Conservation (phyloP, 2,888 invertebrate genomes). For the Eilema griseolum region DNA sequence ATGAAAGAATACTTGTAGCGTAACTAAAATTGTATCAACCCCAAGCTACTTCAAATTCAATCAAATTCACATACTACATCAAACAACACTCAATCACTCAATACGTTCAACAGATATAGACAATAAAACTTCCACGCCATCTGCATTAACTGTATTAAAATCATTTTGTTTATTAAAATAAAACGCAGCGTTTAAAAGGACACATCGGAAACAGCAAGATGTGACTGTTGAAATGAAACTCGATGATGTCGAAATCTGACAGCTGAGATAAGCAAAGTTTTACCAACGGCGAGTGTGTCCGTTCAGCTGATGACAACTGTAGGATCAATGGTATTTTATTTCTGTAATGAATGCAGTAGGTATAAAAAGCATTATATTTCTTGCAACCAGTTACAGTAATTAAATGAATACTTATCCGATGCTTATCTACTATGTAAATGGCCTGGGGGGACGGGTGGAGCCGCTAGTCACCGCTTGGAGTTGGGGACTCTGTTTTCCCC, state of each 20-base stretch:
- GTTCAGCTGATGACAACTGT: constrained; percentile 15
- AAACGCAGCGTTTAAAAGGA: constrained; percentile 42
- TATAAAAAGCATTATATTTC: too few relatives aligned
- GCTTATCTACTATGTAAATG: too few relatives aligned
- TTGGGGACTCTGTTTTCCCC: too few relatives aligned
- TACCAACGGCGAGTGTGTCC: constrained; percentile 43
- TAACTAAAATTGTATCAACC: too few relatives aligned
- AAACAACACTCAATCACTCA: background rate
- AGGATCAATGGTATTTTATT: constrained; percentile 11
- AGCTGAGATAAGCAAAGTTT: constrained; percentile 62
- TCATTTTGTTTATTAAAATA: constrained; percentile 35
- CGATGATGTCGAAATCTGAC: constrained; percentile 47
- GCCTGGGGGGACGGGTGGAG: too few relatives aligned
- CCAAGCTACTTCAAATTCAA: background rate
- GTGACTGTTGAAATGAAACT: constrained; percentile 44
- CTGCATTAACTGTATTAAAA: too few relatives aligned
- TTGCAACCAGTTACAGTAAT: too few relatives aligned
- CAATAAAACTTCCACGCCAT: background rate
- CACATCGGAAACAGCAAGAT: constrained; percentile 48
- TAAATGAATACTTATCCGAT: too few relatives aligned
- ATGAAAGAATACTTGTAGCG: too few relatives aligned
- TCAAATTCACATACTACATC: background rate
- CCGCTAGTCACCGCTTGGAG: too few relatives aligned
- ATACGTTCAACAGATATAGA: background rate
- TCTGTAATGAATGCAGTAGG: background rate